Evolutionary conservation across 2,888 invertebrate species (phyloP), one percentile per base, ranked within the genome.

Genomic region (Acrocera orbiculus): DNA sequence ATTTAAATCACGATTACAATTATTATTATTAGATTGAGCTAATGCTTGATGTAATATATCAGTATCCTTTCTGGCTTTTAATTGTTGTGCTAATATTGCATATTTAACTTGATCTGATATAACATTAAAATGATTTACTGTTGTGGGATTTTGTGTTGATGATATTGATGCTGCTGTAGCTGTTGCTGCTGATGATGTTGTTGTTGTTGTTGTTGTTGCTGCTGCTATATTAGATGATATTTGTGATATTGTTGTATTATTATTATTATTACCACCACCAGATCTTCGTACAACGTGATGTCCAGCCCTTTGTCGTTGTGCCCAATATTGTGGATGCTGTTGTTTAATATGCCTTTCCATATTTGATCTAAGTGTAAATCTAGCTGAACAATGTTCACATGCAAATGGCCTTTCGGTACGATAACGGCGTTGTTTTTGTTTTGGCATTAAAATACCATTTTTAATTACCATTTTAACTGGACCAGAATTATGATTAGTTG

Each of bases 331-430:
- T 0, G 89, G 89, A 62, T 92, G 92, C 46, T 90, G 89, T 47
- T 89, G 87, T 52, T 90, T 90, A 4, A 90, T 82, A 47, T 92
- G 92, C 1, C 89, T 68, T 55, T 90, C 90, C 86, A 90, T 90
- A 48, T 92, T 90, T 8, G 87, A 87, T n/a, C 86, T 68, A 9
- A 90, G 62, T 1, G 90, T 90, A 50, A 92, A 92, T 33, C 83
- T 67, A 0, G 89, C 87, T 0, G 83, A 78, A 56, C 92, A 90
- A 50, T 86, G 82, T 37, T 83, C 82, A 54, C 90, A 92, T 1
- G 80, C 77, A 56, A 87, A 90, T 0, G 89, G 89, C 16, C 89
- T 65, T 53, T 90, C 89, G 15, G 89, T 89, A 38, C 89, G 67
- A 52, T 89, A 89, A 26, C 89, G 70, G 31, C 87, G 63, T 56